A percentile compares a stretch with the other conserved stretches of the same genome.
Evolutionary conservation across 2,888 invertebrate species (phyloP).

Genomic region (Ariolimax columbianus): DNA sequence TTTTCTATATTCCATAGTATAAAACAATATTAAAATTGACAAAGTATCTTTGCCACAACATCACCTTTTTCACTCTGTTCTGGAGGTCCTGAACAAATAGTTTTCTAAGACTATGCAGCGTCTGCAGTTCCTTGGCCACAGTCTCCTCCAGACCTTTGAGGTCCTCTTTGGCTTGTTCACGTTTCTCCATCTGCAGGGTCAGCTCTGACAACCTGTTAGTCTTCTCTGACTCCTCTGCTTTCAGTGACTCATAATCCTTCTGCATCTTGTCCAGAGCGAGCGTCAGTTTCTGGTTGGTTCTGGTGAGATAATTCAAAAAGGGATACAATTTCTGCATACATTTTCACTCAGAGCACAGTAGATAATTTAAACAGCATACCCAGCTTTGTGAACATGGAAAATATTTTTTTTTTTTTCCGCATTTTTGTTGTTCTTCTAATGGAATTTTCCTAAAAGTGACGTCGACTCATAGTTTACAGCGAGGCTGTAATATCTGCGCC

Average conservation of each 20-base stretch:
- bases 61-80: conserved; percentile 83
- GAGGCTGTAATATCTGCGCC: no score
- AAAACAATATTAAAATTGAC: no score
- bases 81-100: conserved; percentile 98
- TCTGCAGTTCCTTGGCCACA: conserved; percentile 96
- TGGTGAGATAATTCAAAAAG: conserved; percentile 50
- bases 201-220: conserved; percentile 95
- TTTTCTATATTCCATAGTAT: no score
- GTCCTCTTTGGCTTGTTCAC: conserved; percentile 98
- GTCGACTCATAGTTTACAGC: no score
- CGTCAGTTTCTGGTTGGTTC: conserved; percentile 88
- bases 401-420: no score
- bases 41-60: no score
- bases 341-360: not conserved
- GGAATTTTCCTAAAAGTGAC: no score
- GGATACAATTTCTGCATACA: not conserved
- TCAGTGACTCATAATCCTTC: conserved; percentile 95
- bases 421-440: no score
- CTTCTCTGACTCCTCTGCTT: conserved; percentile 95
- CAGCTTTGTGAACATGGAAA: no score
- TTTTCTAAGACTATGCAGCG: conserved; percentile 97
- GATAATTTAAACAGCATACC: not conserved
- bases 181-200: conserved; percentile 89
- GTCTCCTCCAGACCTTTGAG: conserved; percentile 82
- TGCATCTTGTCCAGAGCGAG: conserved; percentile 96